phyloP scores from a whole-genome alignment of 2,888 invertebrate genomes.

The Chymomyza procnemis region DNA sequence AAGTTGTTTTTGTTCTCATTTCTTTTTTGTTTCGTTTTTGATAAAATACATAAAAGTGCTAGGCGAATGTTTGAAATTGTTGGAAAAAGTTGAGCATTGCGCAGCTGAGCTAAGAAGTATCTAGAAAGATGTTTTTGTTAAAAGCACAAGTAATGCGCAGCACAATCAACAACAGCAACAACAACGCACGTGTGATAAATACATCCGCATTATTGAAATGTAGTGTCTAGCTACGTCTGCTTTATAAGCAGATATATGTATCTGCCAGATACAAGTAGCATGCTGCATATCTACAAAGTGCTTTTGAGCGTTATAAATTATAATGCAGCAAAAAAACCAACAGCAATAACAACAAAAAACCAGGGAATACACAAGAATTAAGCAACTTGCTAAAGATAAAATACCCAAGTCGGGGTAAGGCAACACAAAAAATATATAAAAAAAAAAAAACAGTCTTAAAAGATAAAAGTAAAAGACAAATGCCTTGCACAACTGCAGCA shows the following conservation, averaged over 20 bases:
- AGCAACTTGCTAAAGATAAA: slow-evolving; percentile 3
- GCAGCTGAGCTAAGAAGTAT: slow-evolving; percentile 14
- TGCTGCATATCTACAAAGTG: slow-evolving; percentile 8
- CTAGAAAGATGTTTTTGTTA: neutral
- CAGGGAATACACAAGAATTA: slow-evolving; percentile 20
- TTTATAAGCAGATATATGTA: slow-evolving; percentile 21
- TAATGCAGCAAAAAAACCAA: slow-evolving; percentile 9
- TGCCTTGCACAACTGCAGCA: slow-evolving; percentile 37
- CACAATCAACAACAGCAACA: slow-evolving; percentile 6
- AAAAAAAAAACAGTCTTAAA: slow-evolving; percentile 13
- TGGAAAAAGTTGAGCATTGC: slow-evolving; percentile 31
- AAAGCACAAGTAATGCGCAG: slow-evolving; percentile 5
- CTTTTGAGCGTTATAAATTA: slow-evolving; percentile 3
- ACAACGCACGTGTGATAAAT: slow-evolving; percentile 67
- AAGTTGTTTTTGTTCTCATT: slow-evolving; percentile 12
- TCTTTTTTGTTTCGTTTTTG: slow-evolving; percentile 9
- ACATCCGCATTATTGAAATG: slow-evolving; percentile 66
- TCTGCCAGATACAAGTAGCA: slow-evolving; percentile 55
- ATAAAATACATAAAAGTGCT: neutral
- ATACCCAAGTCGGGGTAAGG: neutral
- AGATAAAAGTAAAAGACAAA: slow-evolving; percentile 37
- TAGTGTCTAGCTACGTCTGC: neutral
- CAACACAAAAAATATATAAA: no score
- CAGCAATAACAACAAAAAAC: slow-evolving; percentile 11
- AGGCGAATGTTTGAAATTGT: slow-evolving; percentile 59